These are phyloP conservation scores for Hemibagrus guttatus DNA, from an alignment of 2,797 vertebrate species.

Conservation along the genomic window DNA sequence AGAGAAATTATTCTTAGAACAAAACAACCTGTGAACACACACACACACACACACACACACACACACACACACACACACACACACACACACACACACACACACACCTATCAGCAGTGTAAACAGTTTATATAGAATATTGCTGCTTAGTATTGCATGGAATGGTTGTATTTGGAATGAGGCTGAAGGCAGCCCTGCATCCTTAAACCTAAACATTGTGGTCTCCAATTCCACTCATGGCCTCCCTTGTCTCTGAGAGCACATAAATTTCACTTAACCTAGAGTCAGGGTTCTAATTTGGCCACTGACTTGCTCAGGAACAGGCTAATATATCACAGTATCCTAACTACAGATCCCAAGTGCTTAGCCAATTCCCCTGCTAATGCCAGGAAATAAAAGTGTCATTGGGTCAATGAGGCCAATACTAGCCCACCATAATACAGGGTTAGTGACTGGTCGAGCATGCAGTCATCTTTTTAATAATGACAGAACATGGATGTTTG, in stretches of 20 bases:
- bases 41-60: not conserved
- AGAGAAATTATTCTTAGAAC: not conserved
- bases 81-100: not conserved
- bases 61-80: not conserved
- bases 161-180: not conserved
- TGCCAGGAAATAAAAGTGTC: conserved; percentile 71
- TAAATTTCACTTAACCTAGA: conserved; percentile 71
- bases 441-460: conserved; percentile 14
- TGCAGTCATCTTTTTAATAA: conserved; percentile 35
- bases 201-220: conserved; percentile 43
- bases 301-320: conserved; percentile 65
- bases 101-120: not conserved
- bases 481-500: conserved; percentile 37
- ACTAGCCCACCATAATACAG: conserved; percentile 58
- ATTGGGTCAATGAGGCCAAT: conserved; percentile 66
- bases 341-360: conserved; percentile 60
- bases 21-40: no score
- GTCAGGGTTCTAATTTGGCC: conserved; percentile 72
- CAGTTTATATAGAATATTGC: not conserved
- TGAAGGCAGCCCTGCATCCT: conserved; percentile 8
- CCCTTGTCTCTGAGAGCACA: conserved; percentile 55
- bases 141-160: not conserved
- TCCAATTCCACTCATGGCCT: conserved; percentile 39
- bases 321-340: conserved; percentile 68
- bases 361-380: conserved; percentile 60